A percentile compares a stretch with the other conserved stretches of the same genome.
Conservation (phyloP, 2,113 vertebrate species). For the Elephantulus edwardii region DNA sequence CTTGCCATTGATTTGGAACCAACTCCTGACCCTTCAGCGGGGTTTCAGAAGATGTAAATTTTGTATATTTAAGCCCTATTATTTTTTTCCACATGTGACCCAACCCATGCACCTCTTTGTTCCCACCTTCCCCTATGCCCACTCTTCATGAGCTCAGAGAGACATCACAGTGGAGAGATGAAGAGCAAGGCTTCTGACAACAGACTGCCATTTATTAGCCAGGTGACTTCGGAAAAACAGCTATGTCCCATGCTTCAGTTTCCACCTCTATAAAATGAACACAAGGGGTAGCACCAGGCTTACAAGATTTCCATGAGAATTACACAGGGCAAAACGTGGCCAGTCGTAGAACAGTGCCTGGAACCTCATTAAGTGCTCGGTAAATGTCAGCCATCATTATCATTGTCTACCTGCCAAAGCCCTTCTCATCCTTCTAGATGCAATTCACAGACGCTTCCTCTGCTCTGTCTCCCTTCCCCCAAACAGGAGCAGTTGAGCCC, state of each 20-base stretch:
- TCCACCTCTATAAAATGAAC: background rate
- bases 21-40: too few species aligned
- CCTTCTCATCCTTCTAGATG: background rate
- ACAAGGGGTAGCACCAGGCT: too few species aligned
- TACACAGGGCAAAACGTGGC: rapidly evolving
- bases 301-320: rapidly evolving
- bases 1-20: too few species aligned
- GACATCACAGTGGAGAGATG: too few species aligned
- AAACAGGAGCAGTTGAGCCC: background rate
- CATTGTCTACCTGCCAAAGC: background rate
- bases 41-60: too few species aligned
- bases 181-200: too few species aligned
- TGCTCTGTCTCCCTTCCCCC: background rate
- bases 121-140: background rate
- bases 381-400: background rate
- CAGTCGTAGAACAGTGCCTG: background rate
- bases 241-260: background rate
- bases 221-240: background rate
- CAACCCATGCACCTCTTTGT: background rate
- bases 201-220: background rate
- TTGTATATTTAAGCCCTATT: background rate
- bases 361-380: background rate
- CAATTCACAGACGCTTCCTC: background rate
- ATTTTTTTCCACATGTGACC: background rate
- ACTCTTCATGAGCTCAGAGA: background rate